phyloP scores from a whole-genome alignment of 2,797 vertebrate species.

The Petrocephalus schoutedeni region DNA sequence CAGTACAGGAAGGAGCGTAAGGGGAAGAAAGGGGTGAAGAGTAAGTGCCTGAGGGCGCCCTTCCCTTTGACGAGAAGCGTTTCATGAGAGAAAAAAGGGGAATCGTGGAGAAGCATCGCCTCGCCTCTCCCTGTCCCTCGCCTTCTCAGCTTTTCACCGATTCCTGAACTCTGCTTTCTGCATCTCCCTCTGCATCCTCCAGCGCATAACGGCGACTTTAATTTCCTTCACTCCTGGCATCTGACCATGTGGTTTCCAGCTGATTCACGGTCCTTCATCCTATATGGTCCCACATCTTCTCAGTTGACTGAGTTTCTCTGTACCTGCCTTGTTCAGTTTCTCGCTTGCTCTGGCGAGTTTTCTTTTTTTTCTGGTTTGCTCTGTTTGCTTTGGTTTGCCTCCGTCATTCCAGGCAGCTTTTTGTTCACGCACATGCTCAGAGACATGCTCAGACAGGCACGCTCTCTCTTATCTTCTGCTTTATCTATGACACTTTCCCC shows the following conservation, averaged over 20 bases:
- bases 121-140: slow-evolving; percentile 49
- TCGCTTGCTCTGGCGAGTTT: slow-evolving; percentile 15
- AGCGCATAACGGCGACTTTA: not conserved
- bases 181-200: not conserved
- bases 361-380: not conserved
- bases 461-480: slow-evolving; percentile 28
- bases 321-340: not conserved
- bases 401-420: not conserved
- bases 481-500: slow-evolving; percentile 7
- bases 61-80: slow-evolving; percentile 45
- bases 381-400: slow-evolving; percentile 20
- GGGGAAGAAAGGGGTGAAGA: slow-evolving; percentile 99
- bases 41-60: slow-evolving; percentile 83
- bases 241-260: not conserved
- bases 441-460: not conserved
- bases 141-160: slow-evolving; percentile 50
- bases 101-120: slow-evolving; percentile 39
- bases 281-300: not conserved
- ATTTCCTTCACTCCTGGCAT: not conserved
- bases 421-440: not conserved
- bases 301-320: not conserved
- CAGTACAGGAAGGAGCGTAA: slow-evolving; percentile 99
- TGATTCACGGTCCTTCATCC: not conserved
- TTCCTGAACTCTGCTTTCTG: slow-evolving; percentile 43
- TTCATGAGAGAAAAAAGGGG: slow-evolving; percentile 27